A percentile compares a stretch with the other conserved stretches of the same genome.
These are phyloP conservation scores for Brachylomia viminalis DNA, from an alignment of 2,888 invertebrate species.

Conservation along the genomic window DNA sequence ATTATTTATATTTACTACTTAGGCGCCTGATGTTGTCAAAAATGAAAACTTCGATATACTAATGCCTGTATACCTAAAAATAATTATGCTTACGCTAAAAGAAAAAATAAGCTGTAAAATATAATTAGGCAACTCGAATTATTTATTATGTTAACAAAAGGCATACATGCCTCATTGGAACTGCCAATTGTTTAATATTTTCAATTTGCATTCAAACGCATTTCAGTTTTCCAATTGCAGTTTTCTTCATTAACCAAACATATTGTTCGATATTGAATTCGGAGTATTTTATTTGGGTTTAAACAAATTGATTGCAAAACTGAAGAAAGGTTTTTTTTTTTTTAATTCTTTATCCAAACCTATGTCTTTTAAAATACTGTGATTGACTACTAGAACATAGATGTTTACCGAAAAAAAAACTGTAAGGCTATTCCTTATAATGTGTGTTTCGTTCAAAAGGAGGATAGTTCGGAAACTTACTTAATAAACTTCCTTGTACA, in stretches of 20 bases:
- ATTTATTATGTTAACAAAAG: too few relatives aligned
- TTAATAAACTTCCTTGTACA: background rate
- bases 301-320: background rate
- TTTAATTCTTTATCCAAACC: too few relatives aligned
- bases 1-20: too few relatives aligned
- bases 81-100: too few relatives aligned
- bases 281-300: background rate
- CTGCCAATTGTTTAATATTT: background rate
- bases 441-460: conserved; percentile 48
- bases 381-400: conserved; percentile 52
- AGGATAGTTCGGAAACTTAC: conserved; percentile 48
- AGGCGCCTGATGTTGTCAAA: too few relatives aligned
- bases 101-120: too few relatives aligned
- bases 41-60: too few relatives aligned
- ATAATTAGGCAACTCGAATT: too few relatives aligned
- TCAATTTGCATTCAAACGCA: too few relatives aligned
- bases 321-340: background rate
- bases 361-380: conserved; percentile 2
- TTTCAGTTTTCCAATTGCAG: background rate
- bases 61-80: too few relatives aligned
- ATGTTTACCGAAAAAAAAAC: conserved; percentile 43
- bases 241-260: background rate
- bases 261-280: background rate
- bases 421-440: conserved; percentile 57
- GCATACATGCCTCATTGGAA: too few relatives aligned